Evolutionary conservation across 2,797 vertebrate genomes (phyloP).

Genomic region (Pipistrellus kuhlii): DNA sequence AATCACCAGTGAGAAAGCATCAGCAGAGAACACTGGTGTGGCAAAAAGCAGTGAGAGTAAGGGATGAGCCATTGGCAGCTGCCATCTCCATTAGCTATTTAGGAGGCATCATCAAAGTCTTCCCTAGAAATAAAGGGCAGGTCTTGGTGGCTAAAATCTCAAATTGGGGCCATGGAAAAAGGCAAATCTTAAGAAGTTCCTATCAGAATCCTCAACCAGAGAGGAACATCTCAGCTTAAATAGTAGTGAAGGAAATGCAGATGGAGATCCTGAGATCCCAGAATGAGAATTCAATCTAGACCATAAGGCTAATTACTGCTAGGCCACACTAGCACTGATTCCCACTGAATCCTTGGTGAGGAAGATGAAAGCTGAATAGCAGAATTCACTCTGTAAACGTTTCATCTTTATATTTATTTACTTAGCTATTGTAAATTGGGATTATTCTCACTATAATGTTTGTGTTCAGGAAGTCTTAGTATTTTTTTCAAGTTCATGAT

Average conservation of each 20-base stretch:
- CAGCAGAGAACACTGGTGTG: not conserved
- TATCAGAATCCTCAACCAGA: not conserved
- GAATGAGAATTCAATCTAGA: not conserved
- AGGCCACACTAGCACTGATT: not conserved
- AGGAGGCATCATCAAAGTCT: not conserved
- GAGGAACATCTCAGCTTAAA: not conserved
- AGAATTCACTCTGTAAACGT: not conserved
- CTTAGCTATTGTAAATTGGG: not conserved
- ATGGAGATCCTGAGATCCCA: not conserved
- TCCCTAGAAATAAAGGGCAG: not conserved
- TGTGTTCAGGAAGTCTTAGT: not conserved
- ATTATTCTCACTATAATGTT: constrained; percentile 17
- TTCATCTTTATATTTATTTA: not conserved
- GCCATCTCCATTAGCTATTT: not conserved
- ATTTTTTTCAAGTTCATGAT: constrained; percentile 12
- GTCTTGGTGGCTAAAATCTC: not conserved
- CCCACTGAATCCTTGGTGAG: not conserved
- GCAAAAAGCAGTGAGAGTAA: not conserved
- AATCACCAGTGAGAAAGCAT: not conserved
- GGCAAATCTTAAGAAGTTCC: not conserved
- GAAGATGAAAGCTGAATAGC: not conserved
- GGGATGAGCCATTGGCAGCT: too few species aligned
- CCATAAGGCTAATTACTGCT: not conserved
- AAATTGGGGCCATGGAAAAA: not conserved
- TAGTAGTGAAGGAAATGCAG: not conserved